Conservation (phyloP, 2,888 invertebrate species). For the Linyphia triangularis region DNA sequence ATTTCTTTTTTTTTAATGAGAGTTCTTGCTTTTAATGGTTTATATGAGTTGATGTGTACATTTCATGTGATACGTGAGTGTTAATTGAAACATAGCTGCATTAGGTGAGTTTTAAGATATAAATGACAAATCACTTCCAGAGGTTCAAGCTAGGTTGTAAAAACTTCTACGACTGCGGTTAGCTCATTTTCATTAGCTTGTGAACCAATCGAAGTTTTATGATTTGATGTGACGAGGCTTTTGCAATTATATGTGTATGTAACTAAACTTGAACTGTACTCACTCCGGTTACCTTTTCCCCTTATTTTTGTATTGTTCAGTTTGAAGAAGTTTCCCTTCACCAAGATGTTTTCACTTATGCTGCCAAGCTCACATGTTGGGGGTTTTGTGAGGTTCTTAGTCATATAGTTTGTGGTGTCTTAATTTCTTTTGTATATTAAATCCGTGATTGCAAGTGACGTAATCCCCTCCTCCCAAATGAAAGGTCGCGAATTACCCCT, state of each 20-base stretch:
- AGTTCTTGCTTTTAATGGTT: background rate
- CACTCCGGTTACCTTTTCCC: background rate
- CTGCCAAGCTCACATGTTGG: conserved; percentile 51
- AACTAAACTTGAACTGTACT: background rate
- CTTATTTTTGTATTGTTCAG: conserved; percentile 4
- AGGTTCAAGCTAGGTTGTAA: conserved; percentile 33
- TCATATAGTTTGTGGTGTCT: conserved; percentile 68
- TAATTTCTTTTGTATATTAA: conserved; percentile 32
- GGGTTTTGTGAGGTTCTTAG: conserved; percentile 69
- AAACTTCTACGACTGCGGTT: conserved; percentile 40
- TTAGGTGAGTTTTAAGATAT: conserved; percentile 17
- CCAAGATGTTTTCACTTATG: conserved; percentile 5
- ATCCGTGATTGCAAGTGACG: background rate
- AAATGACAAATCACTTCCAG: conserved; percentile 43
- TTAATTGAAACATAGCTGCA: conserved; percentile 32
- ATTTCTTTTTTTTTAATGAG: background rate
- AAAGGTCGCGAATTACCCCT: background rate
- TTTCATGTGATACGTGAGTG: conserved; percentile 34
- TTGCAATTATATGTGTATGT: conserved; percentile 21
- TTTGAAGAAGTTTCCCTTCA: conserved; percentile 6
- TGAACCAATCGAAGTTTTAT: conserved; percentile 27
- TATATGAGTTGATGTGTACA: conserved; percentile 34
- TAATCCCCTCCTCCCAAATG: background rate
- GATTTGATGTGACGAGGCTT: conserved; percentile 44
- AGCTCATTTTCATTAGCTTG: conserved; percentile 18